Base-by-base conservation (phyloP, 1,140 invertebrate species). In the Matsumurasca onukii region DNA sequence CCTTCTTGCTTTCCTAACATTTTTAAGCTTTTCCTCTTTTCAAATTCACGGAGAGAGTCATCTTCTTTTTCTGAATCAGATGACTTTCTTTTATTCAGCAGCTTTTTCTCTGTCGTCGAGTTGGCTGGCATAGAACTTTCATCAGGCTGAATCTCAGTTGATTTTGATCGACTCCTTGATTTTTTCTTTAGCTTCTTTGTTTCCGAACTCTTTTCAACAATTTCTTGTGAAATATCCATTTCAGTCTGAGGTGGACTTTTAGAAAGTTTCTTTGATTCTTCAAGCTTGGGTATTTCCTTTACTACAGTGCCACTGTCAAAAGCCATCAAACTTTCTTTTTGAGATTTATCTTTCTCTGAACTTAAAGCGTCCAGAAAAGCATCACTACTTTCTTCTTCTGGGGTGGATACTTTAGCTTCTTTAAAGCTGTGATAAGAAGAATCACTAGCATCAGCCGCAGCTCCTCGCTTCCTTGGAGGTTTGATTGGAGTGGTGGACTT, bases 261-360 rank as follows among this genome's bases (percentile, higher is more conserved):
- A n/a, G n/a, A n/a, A n/a, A n/a, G n/a, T n/a, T n/a, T n/a, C n/a
- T n/a, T n/a, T n/a, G n/a, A n/a, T n/a, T n/a, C n/a, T 9, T 39
- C 34, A 39, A 39, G 5, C 17, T 9, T 17, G 17, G 34, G 5
- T 39, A 9, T 39, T 17, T 39, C 5, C 17, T 39, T 39, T 9
- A 9, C 34, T 39, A 5, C 34, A 5, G 34, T 9, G 17, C 64
- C 52, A 78, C 84, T 85, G 70, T 81, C 80, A 0, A 86, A 86
- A 76, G 86, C 87, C 39, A 83, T 85, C 77, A 83, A 88, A 68
- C 83, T 86, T 75, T 85, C 82, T 71, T 82, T 75, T 25, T 85
- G 83, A 64, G 83, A 68, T 49, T 68, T 68, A 15, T 68, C 67
- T 68, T 29, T 85, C 69, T 84, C 79, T 31, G 83, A 84, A 69